These are phyloP conservation scores for Drosophila yakuba DNA, from an alignment of 1,140 invertebrate genomes.

Conservation along the genomic window DNA sequence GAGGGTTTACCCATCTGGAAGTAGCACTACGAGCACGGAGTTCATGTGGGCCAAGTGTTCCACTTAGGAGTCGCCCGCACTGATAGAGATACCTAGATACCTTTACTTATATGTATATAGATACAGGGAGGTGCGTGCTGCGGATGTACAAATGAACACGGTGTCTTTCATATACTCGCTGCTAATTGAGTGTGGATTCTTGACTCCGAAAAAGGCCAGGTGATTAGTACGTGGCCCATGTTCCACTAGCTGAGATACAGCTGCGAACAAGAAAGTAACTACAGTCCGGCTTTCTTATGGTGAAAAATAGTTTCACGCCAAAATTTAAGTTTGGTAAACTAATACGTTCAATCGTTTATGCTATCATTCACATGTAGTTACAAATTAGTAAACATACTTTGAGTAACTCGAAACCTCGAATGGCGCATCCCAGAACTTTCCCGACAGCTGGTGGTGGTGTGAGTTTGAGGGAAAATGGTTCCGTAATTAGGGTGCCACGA, in stretches of 20 bases:
- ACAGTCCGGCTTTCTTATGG: neutral
- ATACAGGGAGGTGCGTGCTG: constrained; percentile 26
- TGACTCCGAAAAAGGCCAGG: constrained; percentile 55
- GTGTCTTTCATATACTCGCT: constrained; percentile 17
- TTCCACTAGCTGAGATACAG: constrained; percentile 40
- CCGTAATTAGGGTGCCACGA: constrained; percentile 16
- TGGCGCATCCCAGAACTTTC: neutral
- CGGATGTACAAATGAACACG: constrained; percentile 43
- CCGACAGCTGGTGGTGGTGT: constrained; percentile 15
- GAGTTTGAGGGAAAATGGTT: constrained; percentile 1
- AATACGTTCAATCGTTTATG: no score
- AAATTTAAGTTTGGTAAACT: no score
- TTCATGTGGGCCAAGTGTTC: constrained; percentile 52
- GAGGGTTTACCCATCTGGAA: constrained; percentile 2
- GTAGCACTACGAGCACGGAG: constrained; percentile 12
- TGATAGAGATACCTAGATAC: constrained; percentile 19
- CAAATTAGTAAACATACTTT: neutral
- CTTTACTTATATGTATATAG: neutral
- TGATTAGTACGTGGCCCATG: constrained; percentile 68
- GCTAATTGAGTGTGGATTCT: constrained; percentile 49
- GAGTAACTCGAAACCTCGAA: constrained; percentile 13
- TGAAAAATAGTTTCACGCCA: neutral
- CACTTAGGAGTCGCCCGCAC: constrained; percentile 53
- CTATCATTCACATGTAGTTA: neutral
- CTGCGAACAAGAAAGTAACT: constrained; percentile 7